Percentiles rank a stretch among this genome's conserved stretches.
Conservation (phyloP, 2,797 vertebrate genomes). For the Scyliorhinus canicula region DNA sequence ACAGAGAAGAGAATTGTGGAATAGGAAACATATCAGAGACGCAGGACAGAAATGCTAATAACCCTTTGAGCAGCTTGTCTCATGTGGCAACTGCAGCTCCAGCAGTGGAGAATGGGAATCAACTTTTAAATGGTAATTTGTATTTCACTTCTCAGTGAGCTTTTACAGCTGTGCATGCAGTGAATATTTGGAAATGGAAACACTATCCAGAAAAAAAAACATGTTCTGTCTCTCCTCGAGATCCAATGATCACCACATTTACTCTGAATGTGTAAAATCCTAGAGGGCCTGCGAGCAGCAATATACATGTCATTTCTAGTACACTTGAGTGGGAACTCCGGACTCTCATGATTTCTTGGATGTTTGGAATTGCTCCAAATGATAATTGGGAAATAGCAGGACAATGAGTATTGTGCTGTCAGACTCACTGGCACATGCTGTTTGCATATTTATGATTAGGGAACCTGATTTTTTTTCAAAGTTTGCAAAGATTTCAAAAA, state of each 20-base stretch:
- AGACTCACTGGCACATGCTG: neutral
- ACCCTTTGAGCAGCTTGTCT: constrained; percentile 59
- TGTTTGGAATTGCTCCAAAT: constrained; percentile 24
- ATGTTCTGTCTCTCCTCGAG: neutral
- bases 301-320: neutral
- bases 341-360: constrained; percentile 9
- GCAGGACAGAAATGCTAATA: constrained; percentile 91
- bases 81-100: constrained; percentile 60
- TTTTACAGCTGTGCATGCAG: constrained; percentile 26
- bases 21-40: constrained; percentile 65
- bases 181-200: neutral
- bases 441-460: neutral
- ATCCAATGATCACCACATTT: neutral
- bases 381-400: neutral
- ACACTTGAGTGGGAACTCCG: neutral
- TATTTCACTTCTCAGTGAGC: constrained; percentile 36
- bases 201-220: neutral
- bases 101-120: constrained; percentile 84
- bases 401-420: neutral
- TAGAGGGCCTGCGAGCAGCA: neutral
- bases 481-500: neutral
- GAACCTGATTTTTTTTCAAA: neutral
- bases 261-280: neutral
- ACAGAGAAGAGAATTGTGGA: constrained; percentile 65
- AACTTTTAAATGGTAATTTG: constrained; percentile 78